These are phyloP conservation scores for Cryptus armator DNA, from an alignment of 2,888 invertebrate species.

Conservation along the genomic window DNA sequence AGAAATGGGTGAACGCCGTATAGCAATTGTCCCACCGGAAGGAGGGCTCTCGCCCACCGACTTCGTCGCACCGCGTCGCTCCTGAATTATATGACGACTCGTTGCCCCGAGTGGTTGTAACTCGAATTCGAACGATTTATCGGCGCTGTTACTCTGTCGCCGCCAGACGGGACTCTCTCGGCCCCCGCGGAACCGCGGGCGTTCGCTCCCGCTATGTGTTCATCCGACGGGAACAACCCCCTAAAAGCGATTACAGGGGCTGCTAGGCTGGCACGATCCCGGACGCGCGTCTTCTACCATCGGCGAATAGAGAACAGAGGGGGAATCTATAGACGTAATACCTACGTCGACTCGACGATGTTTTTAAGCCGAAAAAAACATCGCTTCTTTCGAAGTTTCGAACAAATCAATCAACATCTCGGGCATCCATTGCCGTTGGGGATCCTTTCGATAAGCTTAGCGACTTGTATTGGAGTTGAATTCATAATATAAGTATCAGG, in stretches of 20 bases:
- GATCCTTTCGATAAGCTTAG: too few species aligned
- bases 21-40: constrained; percentile 42
- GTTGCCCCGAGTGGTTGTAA: constrained; percentile 76
- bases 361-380: constrained; percentile 16
- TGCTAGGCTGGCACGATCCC: constrained; percentile 36
- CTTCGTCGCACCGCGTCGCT: constrained; percentile 62
- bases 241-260: constrained; percentile 68
- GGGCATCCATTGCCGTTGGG: too few species aligned
- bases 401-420: too few species aligned
- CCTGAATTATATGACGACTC: constrained; percentile 79
- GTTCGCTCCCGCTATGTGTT: constrained; percentile 73
- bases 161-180: constrained; percentile 75
- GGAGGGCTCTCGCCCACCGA: constrained; percentile 55
- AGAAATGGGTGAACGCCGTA: constrained; percentile 28
- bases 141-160: constrained; percentile 79
- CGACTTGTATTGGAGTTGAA: too few species aligned
- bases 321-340: constrained; percentile 28
- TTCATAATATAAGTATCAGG: too few species aligned
- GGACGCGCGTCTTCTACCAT: constrained; percentile 40
- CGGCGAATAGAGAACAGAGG: constrained; percentile 34
- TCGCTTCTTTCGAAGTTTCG: too few species aligned
- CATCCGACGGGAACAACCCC: constrained; percentile 76
- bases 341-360: constrained; percentile 29
- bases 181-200: constrained; percentile 41
- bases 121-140: constrained; percentile 81